Base-by-base conservation (phyloP, 2,888 invertebrate species). In the Eretmocerus hayati region DNA sequence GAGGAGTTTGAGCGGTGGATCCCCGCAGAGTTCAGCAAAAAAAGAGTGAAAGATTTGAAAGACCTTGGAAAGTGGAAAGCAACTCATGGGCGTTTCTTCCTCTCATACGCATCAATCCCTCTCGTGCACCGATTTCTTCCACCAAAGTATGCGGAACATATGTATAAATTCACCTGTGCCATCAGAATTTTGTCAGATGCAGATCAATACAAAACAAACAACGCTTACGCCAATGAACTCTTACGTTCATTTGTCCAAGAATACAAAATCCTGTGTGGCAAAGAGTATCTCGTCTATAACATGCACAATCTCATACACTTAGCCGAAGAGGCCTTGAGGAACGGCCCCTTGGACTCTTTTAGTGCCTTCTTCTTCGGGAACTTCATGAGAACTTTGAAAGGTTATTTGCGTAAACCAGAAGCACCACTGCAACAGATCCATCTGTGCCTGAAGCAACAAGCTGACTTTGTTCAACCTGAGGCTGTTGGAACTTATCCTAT, bases 231-330 rank as follows among this genome's bases (percentile, higher is more conserved):
- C n/a, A 32, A 53, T 23, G 23, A 54, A 36, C 46, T 60, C 21
- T 53, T 61, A 39, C 21, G 31, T 23, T 52, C 51, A 41, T 62
- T 62, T 50, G 55, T 60, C 30, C 16, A 41, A 32, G 44, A 48
- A 26, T 54, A 47, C 38, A 40, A 18, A 37, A 23, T 31, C n/a
- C 35, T 62, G 19, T 62, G 59, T 45, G 58, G 59, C 8, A 15
- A 40, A 21, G 31, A 55, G 20, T 45, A 46, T 46, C 37, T 58
- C 19, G 42, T 54, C 11, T 53, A 56, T 23, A 59, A 60, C 48
- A 47, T 60, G 2, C 59, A 59, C 35, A 57, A 56, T 50, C 46
- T 60, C 21, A 46, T 59, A 23, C 59, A 61, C 50, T 37, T 60
- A 11, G 38, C 54, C 11, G 26, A 52, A 41, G 56, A 58, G 35